Conservation (phyloP, 2,888 invertebrate genomes). For the Tetragnatha montana region DNA sequence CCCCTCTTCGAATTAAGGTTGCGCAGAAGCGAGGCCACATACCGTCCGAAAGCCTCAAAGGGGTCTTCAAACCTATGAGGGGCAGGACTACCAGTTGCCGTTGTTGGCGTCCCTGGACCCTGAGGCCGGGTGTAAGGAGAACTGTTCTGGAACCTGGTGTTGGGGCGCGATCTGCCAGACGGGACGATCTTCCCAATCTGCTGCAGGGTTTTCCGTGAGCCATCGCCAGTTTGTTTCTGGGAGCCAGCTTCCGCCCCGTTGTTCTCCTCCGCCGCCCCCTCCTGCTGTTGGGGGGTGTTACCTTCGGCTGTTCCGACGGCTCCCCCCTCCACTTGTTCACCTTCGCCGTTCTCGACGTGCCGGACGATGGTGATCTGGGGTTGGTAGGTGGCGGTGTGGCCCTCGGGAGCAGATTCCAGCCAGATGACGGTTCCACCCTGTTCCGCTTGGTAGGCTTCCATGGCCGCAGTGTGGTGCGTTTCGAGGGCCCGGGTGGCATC, state of each 20-base stretch:
- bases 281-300: neutral
- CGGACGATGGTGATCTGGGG: neutral
- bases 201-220: neutral
- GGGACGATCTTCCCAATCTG: neutral
- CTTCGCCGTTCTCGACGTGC: neutral
- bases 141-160: neutral
- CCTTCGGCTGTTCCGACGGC: neutral
- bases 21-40: slow-evolving; percentile 17
- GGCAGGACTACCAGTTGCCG: neutral
- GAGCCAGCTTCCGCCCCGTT: neutral
- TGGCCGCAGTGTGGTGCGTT: neutral
- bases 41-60: slow-evolving; percentile 25
- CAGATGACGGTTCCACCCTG: neutral
- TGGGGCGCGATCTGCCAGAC: neutral
- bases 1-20: slow-evolving; percentile 15
- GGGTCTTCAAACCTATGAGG: slow-evolving; percentile 1
- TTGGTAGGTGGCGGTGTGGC: neutral
- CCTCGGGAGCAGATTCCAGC: neutral
- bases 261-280: neutral
- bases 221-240: neutral
- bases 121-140: neutral
- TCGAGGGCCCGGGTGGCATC: neutral
- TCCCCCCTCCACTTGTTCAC: neutral
- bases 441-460: neutral
- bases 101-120: neutral